Evolutionary conservation across 2,888 invertebrate species (phyloP).

Genomic region (Linyphia triangularis): DNA sequence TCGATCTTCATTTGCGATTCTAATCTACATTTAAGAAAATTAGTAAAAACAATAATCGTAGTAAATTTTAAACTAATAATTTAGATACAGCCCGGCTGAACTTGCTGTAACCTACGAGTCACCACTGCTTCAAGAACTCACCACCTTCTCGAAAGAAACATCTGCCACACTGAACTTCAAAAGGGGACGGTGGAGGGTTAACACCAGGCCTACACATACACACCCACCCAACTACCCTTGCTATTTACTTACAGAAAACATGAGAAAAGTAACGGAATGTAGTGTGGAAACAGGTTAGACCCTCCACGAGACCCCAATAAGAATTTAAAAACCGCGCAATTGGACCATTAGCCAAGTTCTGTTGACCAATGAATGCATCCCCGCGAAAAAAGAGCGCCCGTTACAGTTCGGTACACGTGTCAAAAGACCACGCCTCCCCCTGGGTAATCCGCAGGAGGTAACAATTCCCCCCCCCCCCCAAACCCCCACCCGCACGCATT

Average conservation of each 20-base stretch:
- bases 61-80: too few species aligned
- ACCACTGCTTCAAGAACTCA: too few species aligned
- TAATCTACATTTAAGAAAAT: too few species aligned
- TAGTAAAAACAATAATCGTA: too few species aligned
- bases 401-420: slow-evolving; percentile 62
- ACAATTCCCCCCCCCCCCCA: background rate
- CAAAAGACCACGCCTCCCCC: slow-evolving; percentile 50
- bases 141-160: too few species aligned
- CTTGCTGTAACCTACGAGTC: too few species aligned
- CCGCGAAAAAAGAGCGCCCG: slow-evolving; percentile 42
- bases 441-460: slow-evolving; percentile 15
- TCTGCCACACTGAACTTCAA: background rate
- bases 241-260: background rate
- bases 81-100: too few species aligned
- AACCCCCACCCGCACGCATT: background rate
- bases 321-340: slow-evolving; percentile 53
- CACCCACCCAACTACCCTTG: background rate
- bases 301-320: background rate
- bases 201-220: background rate
- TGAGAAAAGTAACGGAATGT: too few species aligned
- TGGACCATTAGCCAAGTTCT: slow-evolving; percentile 46
- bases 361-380: slow-evolving; percentile 56
- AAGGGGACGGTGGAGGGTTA: background rate
- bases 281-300: background rate
- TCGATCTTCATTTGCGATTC: too few species aligned